Percentiles rank a stretch among this genome's conserved stretches.
These are phyloP conservation scores for Psittacula echo DNA, from an alignment of 2,797 vertebrate genomes.

Conservation along the genomic window DNA sequence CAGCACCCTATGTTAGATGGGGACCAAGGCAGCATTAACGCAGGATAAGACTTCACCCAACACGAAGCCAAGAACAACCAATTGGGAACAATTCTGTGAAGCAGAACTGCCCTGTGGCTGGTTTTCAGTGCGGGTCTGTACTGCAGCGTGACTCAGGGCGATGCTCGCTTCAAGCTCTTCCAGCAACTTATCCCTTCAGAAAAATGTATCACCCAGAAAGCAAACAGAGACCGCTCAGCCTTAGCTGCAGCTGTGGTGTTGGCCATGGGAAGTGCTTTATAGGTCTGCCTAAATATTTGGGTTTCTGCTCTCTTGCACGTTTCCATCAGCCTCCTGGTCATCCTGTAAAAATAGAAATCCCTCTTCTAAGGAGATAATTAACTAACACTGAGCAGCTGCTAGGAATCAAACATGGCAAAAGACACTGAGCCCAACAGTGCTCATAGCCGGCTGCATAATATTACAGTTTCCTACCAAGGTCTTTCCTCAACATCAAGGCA, in stretches of 20 bases:
- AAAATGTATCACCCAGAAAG: background rate
- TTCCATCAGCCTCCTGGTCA: background rate
- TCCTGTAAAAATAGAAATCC: conserved; percentile 14
- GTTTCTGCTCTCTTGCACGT: conserved; percentile 18
- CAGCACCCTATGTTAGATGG: fast-evolving
- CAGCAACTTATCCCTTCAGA: background rate
- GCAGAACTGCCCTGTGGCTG: fast-evolving
- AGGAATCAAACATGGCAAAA: background rate
- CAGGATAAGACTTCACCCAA: background rate
- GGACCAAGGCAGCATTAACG: background rate
- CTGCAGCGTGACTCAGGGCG: background rate
- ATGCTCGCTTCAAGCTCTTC: background rate
- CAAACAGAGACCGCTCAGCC: background rate
- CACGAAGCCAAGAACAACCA: fast-evolving
- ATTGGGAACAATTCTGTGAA: background rate
- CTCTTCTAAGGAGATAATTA: conserved; percentile 37
- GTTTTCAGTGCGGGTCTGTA: background rate
- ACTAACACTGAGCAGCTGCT: conserved; percentile 34
- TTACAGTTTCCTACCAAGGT: background rate
- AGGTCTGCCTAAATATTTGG: conserved; percentile 63
- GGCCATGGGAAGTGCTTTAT: background rate
- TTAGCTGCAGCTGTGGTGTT: background rate
- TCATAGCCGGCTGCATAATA: background rate
- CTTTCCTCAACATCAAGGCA: background rate
- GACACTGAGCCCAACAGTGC: background rate